Conservation (phyloP, 2,888 invertebrate genomes). For the Tiliacea aurago region DNA sequence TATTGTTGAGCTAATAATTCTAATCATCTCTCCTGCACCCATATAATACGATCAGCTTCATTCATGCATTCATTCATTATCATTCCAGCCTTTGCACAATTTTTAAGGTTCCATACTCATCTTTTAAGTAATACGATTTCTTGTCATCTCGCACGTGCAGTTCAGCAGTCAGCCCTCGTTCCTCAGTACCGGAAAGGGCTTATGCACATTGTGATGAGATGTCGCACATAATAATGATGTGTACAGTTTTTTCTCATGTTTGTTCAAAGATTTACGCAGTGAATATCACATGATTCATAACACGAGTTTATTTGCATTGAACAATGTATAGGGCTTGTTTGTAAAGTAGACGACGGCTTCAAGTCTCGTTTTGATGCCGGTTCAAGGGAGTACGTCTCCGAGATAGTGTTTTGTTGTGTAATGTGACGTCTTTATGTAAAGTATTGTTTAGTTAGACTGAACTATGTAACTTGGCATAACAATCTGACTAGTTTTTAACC, state of each 20-base stretch:
- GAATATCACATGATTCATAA: slow-evolving; percentile 45
- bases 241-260: slow-evolving; percentile 35
- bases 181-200: slow-evolving; percentile 50
- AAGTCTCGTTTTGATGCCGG: slow-evolving; percentile 17
- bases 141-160: slow-evolving; percentile 15
- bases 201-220: slow-evolving; percentile 36
- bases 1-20: no score
- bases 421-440: slow-evolving; percentile 23
- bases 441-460: slow-evolving; percentile 21
- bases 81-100: neutral
- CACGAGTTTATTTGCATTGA: slow-evolving; percentile 49
- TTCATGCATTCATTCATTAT: no score
- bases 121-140: slow-evolving; percentile 15
- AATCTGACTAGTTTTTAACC: neutral
- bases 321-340: slow-evolving; percentile 49
- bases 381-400: slow-evolving; percentile 58
- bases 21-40: no score
- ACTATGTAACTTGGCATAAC: neutral
- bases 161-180: neutral
- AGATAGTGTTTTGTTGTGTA: slow-evolving; percentile 11
- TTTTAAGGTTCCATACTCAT: neutral
- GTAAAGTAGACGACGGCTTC: neutral
- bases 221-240: slow-evolving; percentile 49
- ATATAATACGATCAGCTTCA: no score
- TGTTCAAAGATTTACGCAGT: slow-evolving; percentile 60